phyloP scores from a whole-genome alignment of 2,113 vertebrate genomes.

The Varanus salvator region DNA sequence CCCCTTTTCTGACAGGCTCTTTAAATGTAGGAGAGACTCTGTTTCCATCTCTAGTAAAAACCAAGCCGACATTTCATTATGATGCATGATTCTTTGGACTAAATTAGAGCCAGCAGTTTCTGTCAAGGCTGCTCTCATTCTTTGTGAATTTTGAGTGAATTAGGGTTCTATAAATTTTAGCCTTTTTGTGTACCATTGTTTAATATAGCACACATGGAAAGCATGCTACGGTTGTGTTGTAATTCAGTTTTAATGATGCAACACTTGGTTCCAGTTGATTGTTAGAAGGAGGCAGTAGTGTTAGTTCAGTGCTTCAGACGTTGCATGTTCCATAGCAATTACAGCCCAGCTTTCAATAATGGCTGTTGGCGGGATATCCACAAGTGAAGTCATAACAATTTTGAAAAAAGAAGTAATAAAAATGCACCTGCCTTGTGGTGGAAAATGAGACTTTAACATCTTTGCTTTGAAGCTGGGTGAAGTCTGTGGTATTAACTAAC shows the following conservation, averaged over 20 bases:
- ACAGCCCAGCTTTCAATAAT: conserved; percentile 81
- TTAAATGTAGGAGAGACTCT: conserved; percentile 77
- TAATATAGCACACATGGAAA: conserved; percentile 84
- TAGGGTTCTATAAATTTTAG: conserved; percentile 82
- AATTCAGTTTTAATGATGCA: conserved; percentile 86
- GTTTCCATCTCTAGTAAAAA: conserved; percentile 76
- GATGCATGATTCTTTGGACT: conserved; percentile 85
- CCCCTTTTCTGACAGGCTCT: conserved; percentile 73
- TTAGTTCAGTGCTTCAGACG: conserved; percentile 76
- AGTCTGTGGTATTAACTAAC: conserved; percentile 80
- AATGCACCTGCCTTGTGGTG: conserved; percentile 88
- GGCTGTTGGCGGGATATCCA: conserved; percentile 77
- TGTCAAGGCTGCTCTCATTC: conserved; percentile 71
- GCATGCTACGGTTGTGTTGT: conserved; percentile 74
- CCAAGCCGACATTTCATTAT: conserved; percentile 84
- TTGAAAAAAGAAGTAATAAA: conserved; percentile 86
- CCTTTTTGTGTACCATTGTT: conserved; percentile 79
- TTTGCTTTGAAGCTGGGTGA: conserved; percentile 81
- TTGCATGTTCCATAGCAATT: conserved; percentile 83
- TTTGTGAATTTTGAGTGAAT: conserved; percentile 77
- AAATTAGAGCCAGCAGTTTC: conserved; percentile 84
- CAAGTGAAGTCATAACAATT: conserved; percentile 85
- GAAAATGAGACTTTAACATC: conserved; percentile 83
- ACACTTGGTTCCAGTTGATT: conserved; percentile 81
- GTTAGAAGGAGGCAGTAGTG: conserved; percentile 79